Base-by-base conservation (phyloP, 2,113 vertebrate genomes). In the Leucosticte australis region DNA sequence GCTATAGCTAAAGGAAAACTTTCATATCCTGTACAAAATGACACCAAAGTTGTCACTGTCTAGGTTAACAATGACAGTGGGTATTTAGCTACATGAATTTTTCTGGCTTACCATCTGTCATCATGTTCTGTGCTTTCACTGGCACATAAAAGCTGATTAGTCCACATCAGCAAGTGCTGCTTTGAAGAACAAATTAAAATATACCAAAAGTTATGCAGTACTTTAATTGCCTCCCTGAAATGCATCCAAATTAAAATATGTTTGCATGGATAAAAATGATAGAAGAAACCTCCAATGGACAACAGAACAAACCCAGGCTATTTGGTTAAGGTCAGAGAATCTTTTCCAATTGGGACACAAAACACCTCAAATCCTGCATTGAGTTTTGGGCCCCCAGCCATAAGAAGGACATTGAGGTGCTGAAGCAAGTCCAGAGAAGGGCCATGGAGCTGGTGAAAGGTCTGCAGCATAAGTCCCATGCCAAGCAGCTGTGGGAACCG, bases 51-150 rank as follows among this genome's bases (percentile, higher is more conserved):
- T 97, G 87, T 94, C 87, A 95, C 9, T 87, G 30, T 83, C 41
- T 76, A 68, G 49, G 81, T 87, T 95, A 95, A 91, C 89, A 73
- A 76, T 76, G 89, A 89, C 89, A 92, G 81, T 46, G 52, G 20
- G 16, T 95, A 92, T 92, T 95, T 91, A 91, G 53, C 62, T 92
- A 87, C 46, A 82, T 41, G 23, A 89, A 26, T 89, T 94, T 96
- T 95, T 92, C 91, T 95, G 57, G 67, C 74, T 94, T 80, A 64
- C 94, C 95, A 95, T 97, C 95, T 97, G 95, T 96, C 91, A 87
- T 79, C 59, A 37, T 42, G 77, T 92, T 91, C 81, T 92, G 26
- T 91, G 74, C 84, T 87, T 95, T 95, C 78, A 44, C 57, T 89
- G 87, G 69, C 87, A 89, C 81, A 79, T 92, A 95, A 94, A 97